Evolutionary conservation across 2,888 invertebrate species (phyloP).

Genomic region (Panopea generosa): DNA sequence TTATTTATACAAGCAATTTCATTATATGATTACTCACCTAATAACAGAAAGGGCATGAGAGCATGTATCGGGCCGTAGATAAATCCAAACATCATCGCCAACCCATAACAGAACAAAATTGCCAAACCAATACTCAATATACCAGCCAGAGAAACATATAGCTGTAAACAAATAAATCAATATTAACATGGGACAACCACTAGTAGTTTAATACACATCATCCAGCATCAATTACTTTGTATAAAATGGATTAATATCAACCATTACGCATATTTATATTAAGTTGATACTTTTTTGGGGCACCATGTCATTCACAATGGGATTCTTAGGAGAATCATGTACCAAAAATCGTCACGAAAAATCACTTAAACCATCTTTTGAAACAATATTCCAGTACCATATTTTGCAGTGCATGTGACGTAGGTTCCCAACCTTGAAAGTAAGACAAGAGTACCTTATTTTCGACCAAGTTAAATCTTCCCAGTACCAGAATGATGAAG

Average conservation of each 20-base stretch:
- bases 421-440: no score
- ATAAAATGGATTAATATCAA: no score
- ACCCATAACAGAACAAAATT: constrained; percentile 90
- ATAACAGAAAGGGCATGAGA: constrained; percentile 92
- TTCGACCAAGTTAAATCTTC: constrained; percentile 90
- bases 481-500: constrained; percentile 91
- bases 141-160: constrained; percentile 90
- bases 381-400: no score
- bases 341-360: no score
- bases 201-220: background rate
- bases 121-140: constrained; percentile 91
- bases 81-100: constrained; percentile 90
- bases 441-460: constrained; percentile 69
- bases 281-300: no score
- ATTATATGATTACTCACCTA: constrained; percentile 87
- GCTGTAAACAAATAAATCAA: constrained; percentile 83
- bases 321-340: no score
- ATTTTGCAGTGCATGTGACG: no score
- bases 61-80: constrained; percentile 94
- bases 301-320: no score
- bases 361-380: no score
- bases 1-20: no score
- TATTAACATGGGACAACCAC: background rate
- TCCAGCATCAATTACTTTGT: background rate
- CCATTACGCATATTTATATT: no score